These are phyloP conservation scores for Varanus komodoensis DNA, from an alignment of 2,113 vertebrate species.

Conservation along the genomic window DNA sequence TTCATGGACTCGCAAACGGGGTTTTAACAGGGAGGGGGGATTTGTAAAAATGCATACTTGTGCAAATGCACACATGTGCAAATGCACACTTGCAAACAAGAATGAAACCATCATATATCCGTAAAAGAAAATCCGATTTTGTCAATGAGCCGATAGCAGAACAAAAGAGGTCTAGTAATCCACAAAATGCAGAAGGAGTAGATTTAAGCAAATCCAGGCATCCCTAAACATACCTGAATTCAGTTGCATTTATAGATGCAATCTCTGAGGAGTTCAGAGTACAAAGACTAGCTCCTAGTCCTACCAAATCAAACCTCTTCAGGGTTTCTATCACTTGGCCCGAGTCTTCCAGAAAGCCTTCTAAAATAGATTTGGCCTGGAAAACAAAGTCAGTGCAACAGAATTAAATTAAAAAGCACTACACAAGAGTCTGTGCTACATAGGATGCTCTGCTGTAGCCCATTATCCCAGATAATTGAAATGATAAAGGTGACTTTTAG, in stretches of 20 bases:
- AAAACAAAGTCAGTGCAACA: not conserved
- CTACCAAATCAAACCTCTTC: slow-evolving; percentile 83
- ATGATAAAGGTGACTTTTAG: not conserved
- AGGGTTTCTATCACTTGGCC: slow-evolving; percentile 71
- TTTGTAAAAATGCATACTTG: too few relatives aligned
- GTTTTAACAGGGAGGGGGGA: too few relatives aligned
- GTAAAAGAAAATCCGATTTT: too few relatives aligned
- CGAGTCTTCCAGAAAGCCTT: slow-evolving; percentile 81
- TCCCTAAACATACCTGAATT: slow-evolving; percentile 77
- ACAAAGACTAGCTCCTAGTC: slow-evolving; percentile 79
- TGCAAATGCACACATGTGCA: too few relatives aligned
- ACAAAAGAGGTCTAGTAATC: too few relatives aligned
- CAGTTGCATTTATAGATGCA: slow-evolving; percentile 71
- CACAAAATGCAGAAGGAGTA: too few relatives aligned
- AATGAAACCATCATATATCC: too few relatives aligned
- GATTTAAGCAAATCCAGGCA: too few relatives aligned
- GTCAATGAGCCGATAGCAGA: too few relatives aligned
- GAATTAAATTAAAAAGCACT: not conserved
- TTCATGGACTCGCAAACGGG: too few relatives aligned
- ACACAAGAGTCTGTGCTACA: not conserved
- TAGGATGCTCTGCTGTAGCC: not conserved
- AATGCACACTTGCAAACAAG: too few relatives aligned
- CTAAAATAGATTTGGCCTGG: slow-evolving; percentile 78
- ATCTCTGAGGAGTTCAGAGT: slow-evolving; percentile 76
- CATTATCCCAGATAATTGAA: not conserved